These are phyloP conservation scores for Dendrocincla fuliginosa DNA, from an alignment of 2,797 vertebrate genomes.

Conservation along the genomic window DNA sequence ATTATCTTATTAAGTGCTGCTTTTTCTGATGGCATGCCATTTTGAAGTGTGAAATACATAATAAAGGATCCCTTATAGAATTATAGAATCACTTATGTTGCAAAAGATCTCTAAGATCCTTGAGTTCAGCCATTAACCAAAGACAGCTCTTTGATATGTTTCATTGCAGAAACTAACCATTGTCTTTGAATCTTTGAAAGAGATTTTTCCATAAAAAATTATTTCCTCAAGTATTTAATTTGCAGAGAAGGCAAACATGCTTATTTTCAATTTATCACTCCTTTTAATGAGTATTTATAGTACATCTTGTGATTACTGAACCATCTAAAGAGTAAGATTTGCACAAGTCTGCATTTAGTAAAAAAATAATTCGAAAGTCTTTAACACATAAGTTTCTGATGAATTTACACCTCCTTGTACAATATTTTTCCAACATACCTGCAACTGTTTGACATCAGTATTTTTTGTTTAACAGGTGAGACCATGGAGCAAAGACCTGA, in stretches of 20 bases:
- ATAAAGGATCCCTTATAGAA: background rate
- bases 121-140: background rate
- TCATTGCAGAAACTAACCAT: background rate
- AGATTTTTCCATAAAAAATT: background rate
- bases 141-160: background rate
- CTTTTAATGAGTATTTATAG: background rate
- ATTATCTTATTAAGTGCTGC: background rate
- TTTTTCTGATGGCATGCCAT: background rate
- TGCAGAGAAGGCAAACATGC: background rate
- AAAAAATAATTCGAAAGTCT: background rate
- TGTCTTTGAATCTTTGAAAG: background rate
- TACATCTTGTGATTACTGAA: background rate
- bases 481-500: background rate
- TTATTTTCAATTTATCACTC: background rate
- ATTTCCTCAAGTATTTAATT: background rate
- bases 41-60: background rate
- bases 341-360: background rate
- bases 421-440: background rate
- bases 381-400: background rate
- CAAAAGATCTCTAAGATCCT: background rate
- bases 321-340: background rate
- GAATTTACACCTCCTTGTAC: background rate
- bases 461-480: background rate
- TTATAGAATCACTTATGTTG: background rate
- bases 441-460: accelerated